Conservation (phyloP, 2,888 invertebrate genomes). For the Lamellibrachia satsuma region DNA sequence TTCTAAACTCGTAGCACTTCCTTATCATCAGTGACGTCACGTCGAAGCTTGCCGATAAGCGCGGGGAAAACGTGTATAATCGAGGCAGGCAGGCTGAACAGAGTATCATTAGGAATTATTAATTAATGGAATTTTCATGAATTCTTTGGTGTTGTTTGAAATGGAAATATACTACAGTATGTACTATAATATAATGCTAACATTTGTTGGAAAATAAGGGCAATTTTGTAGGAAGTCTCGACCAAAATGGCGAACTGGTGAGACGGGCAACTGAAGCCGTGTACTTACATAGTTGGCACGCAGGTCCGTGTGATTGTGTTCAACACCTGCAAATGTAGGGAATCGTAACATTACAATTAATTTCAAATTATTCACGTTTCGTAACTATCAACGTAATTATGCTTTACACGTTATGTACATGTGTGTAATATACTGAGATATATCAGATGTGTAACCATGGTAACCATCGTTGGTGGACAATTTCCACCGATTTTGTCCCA, state of each 20-base stretch:
- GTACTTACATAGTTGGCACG: conserved; percentile 23
- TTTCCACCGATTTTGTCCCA: background rate
- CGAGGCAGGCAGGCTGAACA: too few species aligned
- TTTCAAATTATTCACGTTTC: background rate
- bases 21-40: too few species aligned
- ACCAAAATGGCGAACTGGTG: background rate
- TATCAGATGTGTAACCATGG: background rate
- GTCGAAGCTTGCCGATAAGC: too few species aligned
- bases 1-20: too few species aligned
- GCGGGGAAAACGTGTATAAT: too few species aligned
- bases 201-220: too few species aligned
- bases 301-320: conserved; percentile 20
- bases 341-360: background rate
- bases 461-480: background rate
- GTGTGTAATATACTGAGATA: background rate
- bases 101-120: too few species aligned
- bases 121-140: too few species aligned
- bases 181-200: too few species aligned
- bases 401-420: background rate
- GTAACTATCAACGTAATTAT: background rate
- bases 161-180: too few species aligned
- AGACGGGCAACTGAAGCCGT: background rate
- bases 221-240: background rate
- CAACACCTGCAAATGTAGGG: background rate
- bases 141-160: too few species aligned